Conservation (phyloP, 2,888 invertebrate species). For the Merodon equestris region DNA sequence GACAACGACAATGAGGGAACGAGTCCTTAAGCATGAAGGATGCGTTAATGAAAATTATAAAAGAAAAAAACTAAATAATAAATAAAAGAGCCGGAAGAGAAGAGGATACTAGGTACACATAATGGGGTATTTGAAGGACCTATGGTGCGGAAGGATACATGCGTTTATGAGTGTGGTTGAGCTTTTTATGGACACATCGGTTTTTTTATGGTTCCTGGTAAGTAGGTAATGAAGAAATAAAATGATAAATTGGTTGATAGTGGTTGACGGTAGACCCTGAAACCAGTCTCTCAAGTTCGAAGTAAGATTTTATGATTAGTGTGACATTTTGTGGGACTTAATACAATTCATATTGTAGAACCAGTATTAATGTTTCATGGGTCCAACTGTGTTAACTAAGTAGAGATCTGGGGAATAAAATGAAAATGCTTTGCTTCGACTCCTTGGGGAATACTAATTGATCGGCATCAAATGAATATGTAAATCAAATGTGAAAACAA, state of each 20-base stretch:
- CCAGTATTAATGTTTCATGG: no score
- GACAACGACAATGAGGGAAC: constrained; percentile 19
- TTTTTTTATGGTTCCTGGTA: constrained; percentile 3
- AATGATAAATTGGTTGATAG: constrained; percentile 12
- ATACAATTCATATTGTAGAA: no score
- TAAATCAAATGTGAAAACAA: no score
- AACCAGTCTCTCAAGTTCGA: no score
- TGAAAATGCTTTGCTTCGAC: no score
- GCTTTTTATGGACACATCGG: not conserved
- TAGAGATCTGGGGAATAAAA: no score
- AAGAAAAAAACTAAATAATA: not conserved
- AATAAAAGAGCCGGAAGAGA: not conserved
- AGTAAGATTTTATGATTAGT: no score
- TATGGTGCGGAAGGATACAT: no score
- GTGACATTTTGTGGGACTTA: no score
- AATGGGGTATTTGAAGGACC: not conserved
- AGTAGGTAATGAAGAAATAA: constrained; percentile 19
- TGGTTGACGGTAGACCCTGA: not conserved
- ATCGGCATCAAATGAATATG: no score
- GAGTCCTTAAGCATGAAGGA: constrained; percentile 26
- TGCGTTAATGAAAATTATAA: constrained; percentile 24
- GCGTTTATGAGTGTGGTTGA: constrained; percentile 11
- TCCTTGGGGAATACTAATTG: no score
- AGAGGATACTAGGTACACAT: not conserved
- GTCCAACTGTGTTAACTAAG: no score